Percentiles rank a stretch among this genome's conserved stretches.
Evolutionary conservation across 2,113 vertebrate species (phyloP).

Genomic region (Strix uralensis): DNA sequence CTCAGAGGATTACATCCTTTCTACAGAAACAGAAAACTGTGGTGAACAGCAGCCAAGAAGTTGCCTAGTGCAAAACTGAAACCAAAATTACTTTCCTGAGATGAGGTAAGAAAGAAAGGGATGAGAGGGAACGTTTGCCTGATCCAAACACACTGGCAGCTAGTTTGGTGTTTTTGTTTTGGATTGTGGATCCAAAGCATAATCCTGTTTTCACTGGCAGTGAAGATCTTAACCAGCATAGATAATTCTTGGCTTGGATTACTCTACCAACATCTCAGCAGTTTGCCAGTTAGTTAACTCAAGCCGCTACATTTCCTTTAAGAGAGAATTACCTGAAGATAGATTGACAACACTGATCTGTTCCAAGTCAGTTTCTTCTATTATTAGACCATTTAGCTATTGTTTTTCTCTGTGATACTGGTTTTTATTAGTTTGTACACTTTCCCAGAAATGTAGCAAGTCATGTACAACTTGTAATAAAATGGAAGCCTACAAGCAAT

Average conservation of each 20-base stretch:
- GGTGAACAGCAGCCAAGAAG: not conserved
- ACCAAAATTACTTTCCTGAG: constrained; percentile 1
- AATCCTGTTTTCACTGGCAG: constrained; percentile 29
- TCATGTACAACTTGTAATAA: not conserved
- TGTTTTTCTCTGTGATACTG: not conserved
- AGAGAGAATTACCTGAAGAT: not conserved
- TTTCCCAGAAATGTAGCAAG: not conserved
- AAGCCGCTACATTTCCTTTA: not conserved
- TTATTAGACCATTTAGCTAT: not conserved
- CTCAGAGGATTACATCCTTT: not conserved
- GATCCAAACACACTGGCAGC: not conserved
- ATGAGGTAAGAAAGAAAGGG: not conserved
- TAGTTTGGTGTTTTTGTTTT: constrained; percentile 19
- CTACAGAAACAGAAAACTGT: not conserved
- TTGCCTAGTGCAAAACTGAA: constrained; percentile 34
- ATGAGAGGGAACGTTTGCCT: not conserved
- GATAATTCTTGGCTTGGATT: constrained; percentile 11
- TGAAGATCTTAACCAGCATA: not conserved
- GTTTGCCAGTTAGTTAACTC: not conserved
- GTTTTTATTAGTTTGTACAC: not conserved
- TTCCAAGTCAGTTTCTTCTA: not conserved
- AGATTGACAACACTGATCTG: not conserved
- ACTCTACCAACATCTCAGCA: not conserved
- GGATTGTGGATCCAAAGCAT: not conserved
- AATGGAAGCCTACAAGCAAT: not conserved